Evolutionary conservation across 2,888 invertebrate species (phyloP).

Genomic region (Hydropsyche betteni): DNA sequence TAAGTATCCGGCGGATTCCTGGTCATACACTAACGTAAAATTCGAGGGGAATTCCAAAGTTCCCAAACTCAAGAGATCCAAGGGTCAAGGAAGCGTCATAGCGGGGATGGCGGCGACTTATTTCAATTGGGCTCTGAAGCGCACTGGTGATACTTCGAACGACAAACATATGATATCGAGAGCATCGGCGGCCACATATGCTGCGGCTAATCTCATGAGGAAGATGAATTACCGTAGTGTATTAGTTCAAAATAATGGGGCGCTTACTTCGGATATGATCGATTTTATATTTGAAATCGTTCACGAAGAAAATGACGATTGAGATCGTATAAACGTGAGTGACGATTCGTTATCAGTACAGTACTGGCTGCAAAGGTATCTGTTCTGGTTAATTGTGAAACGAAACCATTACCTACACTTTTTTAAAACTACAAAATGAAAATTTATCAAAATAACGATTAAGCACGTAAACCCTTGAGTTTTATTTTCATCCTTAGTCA

Average conservation of each 20-base stretch:
- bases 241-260: constrained; percentile 5
- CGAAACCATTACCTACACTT: no score
- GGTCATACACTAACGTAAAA: constrained; percentile 12
- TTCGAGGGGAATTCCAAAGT: constrained; percentile 6
- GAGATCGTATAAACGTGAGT: no score
- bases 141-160: not conserved
- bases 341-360: no score
- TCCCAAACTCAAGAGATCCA: constrained; percentile 12
- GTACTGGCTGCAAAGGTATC: no score
- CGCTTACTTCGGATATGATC: constrained; percentile 43
- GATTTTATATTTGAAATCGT: not conserved
- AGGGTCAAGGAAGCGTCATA: constrained; percentile 39
- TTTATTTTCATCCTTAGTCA: no score
- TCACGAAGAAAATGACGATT: not conserved
- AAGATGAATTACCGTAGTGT: not conserved
- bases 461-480: no score
- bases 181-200: constrained; percentile 33
- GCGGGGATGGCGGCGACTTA: constrained; percentile 42
- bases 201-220: constrained; percentile 40
- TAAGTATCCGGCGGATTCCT: constrained; percentile 29
- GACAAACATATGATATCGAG: constrained; percentile 27
- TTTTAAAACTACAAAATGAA: no score
- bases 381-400: no score
- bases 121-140: constrained; percentile 40
- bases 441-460: no score